Percentiles rank a stretch among this genome's conserved stretches.
Evolutionary conservation across 92 coral and sea anemone genomes (phyloP).

Genomic region (Parazoanthus atlanticus): DNA sequence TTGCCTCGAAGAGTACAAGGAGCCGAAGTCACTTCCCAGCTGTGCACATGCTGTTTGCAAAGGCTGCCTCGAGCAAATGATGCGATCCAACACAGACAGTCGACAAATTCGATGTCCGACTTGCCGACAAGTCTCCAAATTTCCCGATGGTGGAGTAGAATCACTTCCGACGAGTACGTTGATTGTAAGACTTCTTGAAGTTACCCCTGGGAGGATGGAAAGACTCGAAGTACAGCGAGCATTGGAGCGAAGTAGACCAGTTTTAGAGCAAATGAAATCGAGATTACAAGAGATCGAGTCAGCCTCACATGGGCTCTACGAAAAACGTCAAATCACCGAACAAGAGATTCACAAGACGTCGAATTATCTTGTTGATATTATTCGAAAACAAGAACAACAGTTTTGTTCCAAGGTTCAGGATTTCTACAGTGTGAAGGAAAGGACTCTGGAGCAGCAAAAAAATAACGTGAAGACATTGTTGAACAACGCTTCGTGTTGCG

Average conservation of each 20-base stretch:
- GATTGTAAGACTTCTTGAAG: constrained; percentile 75
- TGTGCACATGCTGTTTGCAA: constrained; percentile 87
- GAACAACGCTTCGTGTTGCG: constrained; percentile 63
- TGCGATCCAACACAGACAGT: constrained; percentile 42
- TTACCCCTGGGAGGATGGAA: constrained; percentile 81
- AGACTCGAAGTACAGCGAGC: constrained; percentile 73
- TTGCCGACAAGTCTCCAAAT: constrained; percentile 63
- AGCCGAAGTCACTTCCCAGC: constrained; percentile 81
- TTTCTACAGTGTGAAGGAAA: constrained; percentile 68
- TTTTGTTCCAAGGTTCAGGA: constrained; percentile 58
- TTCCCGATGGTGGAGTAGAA: constrained; percentile 72
- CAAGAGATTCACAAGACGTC: constrained; percentile 62
- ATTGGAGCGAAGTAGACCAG: constrained; percentile 78
- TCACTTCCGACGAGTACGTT: constrained; percentile 77
- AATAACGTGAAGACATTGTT: constrained; percentile 61
- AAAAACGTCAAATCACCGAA: constrained; percentile 49
- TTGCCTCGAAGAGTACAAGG: constrained; percentile 81
- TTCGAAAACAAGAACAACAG: constrained; percentile 67
- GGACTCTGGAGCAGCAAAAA: constrained; percentile 55
- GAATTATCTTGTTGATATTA: constrained; percentile 52
- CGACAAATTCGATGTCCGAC: constrained; percentile 72
- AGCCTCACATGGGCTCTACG: constrained; percentile 41
- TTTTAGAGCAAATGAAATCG: constrained; percentile 62
- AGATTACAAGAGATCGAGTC: constrained; percentile 59
- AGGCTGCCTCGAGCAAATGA: constrained; percentile 80